Percentiles rank a stretch among this genome's conserved stretches.
Evolutionary conservation across 2,888 invertebrate species (phyloP).

Genomic region (Stenoptilia bipunctidactyla): DNA sequence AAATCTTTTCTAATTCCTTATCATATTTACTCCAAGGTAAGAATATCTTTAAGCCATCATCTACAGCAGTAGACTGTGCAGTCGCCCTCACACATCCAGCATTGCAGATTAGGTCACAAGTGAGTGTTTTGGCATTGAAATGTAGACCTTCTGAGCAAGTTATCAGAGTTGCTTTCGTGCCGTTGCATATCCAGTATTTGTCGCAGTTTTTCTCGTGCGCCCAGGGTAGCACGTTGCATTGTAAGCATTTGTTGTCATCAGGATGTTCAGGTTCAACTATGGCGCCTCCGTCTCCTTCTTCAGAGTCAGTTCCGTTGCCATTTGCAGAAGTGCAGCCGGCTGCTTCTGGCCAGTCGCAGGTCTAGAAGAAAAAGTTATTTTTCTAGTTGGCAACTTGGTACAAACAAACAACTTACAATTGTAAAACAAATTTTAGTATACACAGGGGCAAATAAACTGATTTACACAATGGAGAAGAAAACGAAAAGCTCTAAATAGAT

Average conservation of each 20-base stretch:
- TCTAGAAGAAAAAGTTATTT: constrained; percentile 13
- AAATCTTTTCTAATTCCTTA: background rate
- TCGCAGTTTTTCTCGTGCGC: constrained; percentile 43
- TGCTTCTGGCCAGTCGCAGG: constrained; percentile 24
- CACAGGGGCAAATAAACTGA: no score
- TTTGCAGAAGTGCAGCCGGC: constrained; percentile 18
- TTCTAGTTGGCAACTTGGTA: no score
- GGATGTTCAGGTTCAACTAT: constrained; percentile 4
- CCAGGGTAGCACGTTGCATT: constrained; percentile 45
- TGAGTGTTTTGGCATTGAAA: constrained; percentile 32
- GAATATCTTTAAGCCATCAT: constrained; percentile 12
- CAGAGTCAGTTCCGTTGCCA: constrained; percentile 5
- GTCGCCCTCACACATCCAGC: constrained; percentile 7
- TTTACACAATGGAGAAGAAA: no score
- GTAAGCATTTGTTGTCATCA: constrained; percentile 24
- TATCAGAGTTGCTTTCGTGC: constrained; percentile 22
- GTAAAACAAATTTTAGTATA: no score
- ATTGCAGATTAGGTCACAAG: constrained; percentile 11
- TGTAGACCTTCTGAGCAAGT: constrained; percentile 45
- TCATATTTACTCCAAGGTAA: constrained; percentile 13
- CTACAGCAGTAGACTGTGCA: constrained; percentile 7
- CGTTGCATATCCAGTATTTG: constrained; percentile 47
- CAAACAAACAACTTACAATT: no score
- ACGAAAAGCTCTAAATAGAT: no score
- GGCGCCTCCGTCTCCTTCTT: background rate